Conservation (phyloP, 2,113 vertebrate genomes). For the Recurvirostra avosetta region DNA sequence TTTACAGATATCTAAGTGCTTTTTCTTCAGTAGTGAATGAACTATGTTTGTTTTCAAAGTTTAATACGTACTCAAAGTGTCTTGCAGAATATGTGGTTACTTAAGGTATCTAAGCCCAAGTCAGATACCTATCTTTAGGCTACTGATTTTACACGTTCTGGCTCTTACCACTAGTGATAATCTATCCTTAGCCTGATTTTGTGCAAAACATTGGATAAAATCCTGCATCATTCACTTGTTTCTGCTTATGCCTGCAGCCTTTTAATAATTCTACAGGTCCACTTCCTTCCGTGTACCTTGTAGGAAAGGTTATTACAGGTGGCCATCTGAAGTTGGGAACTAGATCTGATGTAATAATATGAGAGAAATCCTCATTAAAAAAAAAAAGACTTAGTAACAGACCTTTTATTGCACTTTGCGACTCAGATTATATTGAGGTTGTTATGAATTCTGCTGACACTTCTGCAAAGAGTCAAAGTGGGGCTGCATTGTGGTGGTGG, state of each 20-base stretch:
- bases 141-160: neutral
- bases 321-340: neutral
- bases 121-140: neutral
- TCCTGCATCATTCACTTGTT: neutral
- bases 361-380: neutral
- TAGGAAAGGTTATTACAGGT: neutral
- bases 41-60: neutral
- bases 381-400: neutral
- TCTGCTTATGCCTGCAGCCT: neutral
- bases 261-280: neutral
- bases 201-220: neutral
- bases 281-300: neutral
- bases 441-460: conserved; percentile 30
- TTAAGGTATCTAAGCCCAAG: neutral
- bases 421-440: neutral
- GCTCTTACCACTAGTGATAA: neutral
- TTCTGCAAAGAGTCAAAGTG: neutral
- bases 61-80: neutral
- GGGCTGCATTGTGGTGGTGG: neutral
- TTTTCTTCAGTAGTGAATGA: neutral
- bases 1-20: neutral
- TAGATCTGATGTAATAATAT: neutral
- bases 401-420: neutral
- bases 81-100: neutral
- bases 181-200: neutral